Conservation (phyloP, 2,888 invertebrate genomes). For the Drosophila mimica region DNA sequence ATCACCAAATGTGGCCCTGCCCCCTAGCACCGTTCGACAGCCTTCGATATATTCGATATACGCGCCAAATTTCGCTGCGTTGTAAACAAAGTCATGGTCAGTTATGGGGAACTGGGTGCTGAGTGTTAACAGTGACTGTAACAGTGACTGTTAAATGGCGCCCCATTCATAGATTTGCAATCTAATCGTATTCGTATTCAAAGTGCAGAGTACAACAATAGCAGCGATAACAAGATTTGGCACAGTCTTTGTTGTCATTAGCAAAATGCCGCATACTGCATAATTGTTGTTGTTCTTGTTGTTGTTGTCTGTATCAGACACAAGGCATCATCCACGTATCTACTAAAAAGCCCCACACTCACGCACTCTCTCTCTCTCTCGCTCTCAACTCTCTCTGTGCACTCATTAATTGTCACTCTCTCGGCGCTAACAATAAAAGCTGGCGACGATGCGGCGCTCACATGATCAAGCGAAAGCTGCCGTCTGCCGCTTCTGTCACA, state of each 20-base stretch:
- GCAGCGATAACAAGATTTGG: constrained; percentile 3
- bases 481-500: constrained; percentile 25
- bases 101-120: constrained; percentile 20
- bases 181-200: constrained; percentile 59
- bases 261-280: constrained; percentile 41
- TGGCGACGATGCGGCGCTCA: constrained; percentile 65
- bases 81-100: constrained; percentile 72
- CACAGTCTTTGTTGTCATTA: constrained; percentile 19
- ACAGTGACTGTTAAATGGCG: constrained; percentile 24
- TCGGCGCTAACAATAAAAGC: constrained; percentile 46
- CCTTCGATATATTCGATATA: constrained; percentile 24
- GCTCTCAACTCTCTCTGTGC: constrained; percentile 14
- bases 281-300: constrained; percentile 20
- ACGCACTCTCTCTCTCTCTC: neutral
- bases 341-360: constrained; percentile 15
- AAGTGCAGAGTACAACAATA: constrained; percentile 53
- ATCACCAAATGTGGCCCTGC: neutral
- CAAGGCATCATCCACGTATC: constrained; percentile 27
- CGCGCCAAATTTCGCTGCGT: constrained; percentile 30
- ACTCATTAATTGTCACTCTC: constrained; percentile 21
- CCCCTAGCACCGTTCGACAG: neutral
- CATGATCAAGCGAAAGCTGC: constrained; percentile 58
- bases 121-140: constrained; percentile 7
- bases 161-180: constrained; percentile 68
- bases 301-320: constrained; percentile 23